Evolutionary conservation across 92 coral and sea anemone genomes (phyloP), one percentile per base, ranked within the genome.

Genomic region (Paramuricea clavata): DNA sequence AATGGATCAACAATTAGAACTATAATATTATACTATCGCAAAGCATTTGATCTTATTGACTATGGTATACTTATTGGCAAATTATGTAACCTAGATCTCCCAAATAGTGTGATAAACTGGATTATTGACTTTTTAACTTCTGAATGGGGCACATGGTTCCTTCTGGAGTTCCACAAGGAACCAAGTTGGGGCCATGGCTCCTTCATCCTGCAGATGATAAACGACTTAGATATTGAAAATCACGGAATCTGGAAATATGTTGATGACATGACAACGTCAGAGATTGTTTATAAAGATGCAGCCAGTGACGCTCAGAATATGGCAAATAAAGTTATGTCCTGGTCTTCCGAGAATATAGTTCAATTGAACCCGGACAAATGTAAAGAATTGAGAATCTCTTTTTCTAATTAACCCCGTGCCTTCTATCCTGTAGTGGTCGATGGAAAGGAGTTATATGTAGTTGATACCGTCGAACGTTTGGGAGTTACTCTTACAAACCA

Each of bases 381-480:
- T 42, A 77, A 77, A 75, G 81, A 75, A 22, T 0, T 75, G 1
- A 49, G 41, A 42, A 49, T 44, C 17, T 49, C 82, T 13, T 23
- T 76, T 30, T 52, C 67, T 47, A 32, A 0, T 39, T 15, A 78
- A 41, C 83, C 65, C 9, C 44, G 21, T 25, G 36, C 25, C 35
- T 78, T 79, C 49, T 34, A 79, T 52, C 64, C 84, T 13, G 30
- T 56, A 57, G 44, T 52, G 61, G 64, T 79, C 33, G 84, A 79
- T 30, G 84, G 84, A 12, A 79, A 50, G 64, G 84, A 79, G 72
- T 69, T 56, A 21, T 39, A 79, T n/a, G 84, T 79, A 23, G 84
- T 79, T 12, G 60, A 35, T 25, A 44, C 34, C 30, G 47, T 43
- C 35, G 71, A 64, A 13, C 49, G 31, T 0, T 50, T 57, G 6